Conservation (phyloP, 2,797 vertebrate species). For the Smutsia gigantea region DNA sequence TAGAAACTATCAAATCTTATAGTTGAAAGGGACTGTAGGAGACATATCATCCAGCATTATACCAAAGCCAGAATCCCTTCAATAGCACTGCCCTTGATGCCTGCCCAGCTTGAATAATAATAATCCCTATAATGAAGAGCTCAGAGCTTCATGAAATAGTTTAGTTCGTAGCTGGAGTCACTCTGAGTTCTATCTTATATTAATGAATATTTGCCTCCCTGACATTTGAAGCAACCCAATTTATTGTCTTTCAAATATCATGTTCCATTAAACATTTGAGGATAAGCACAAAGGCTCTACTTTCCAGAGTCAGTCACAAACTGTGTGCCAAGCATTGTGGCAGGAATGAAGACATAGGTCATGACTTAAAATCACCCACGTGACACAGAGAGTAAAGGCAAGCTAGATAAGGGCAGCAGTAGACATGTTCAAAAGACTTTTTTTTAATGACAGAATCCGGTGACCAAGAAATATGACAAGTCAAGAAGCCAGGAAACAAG, state of each 20-base stretch:
- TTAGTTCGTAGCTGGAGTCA: not conserved
- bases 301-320: constrained; percentile 6
- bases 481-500: not conserved
- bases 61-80: not conserved
- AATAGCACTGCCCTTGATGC: not conserved
- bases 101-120: constrained; percentile 23
- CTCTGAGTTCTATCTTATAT: constrained; percentile 33
- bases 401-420: not conserved
- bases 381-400: not conserved
- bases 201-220: constrained; percentile 48
- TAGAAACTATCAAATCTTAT: constrained; percentile 38
- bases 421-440: constrained; percentile 28
- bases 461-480: not conserved
- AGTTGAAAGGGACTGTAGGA: not conserved
- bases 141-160: constrained; percentile 31
- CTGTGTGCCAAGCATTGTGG: not conserved
- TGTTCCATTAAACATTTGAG: constrained; percentile 42
- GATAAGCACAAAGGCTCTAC: not conserved
- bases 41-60: not conserved
- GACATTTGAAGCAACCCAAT: constrained; percentile 10
- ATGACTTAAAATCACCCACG: constrained; percentile 15
- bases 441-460: not conserved
- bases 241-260: not conserved
- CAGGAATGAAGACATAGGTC: constrained; percentile 24
- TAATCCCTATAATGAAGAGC: constrained; percentile 9